Percentiles rank a stretch among this genome's conserved stretches.
These are phyloP conservation scores for Mizuhopecten yessoensis DNA, from an alignment of 1,140 invertebrate species.

Conservation along the genomic window DNA sequence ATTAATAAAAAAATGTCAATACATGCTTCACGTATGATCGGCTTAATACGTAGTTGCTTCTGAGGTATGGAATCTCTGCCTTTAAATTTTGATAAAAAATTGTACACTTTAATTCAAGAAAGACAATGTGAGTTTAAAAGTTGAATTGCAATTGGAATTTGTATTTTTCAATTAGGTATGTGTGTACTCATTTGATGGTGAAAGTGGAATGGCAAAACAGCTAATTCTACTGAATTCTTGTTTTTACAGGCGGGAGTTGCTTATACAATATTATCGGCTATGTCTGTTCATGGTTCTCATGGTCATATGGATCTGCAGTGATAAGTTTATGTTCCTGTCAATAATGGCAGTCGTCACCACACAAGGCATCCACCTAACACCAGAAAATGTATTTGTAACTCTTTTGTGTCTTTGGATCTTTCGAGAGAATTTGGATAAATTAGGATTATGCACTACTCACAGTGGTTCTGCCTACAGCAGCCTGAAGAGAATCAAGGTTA, in stretches of 20 bases:
- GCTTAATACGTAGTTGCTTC: too few species aligned
- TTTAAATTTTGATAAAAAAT: too few species aligned
- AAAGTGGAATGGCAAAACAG: too few species aligned
- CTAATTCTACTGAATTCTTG: background rate
- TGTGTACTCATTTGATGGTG: too few species aligned
- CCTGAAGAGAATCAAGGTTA: background rate
- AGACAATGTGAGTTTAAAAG: too few species aligned
- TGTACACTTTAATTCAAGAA: too few species aligned
- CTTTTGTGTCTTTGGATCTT: background rate
- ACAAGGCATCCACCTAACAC: background rate
- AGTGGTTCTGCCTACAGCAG: background rate
- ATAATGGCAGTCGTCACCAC: background rate
- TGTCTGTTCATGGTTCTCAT: background rate
- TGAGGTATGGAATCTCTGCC: too few species aligned
- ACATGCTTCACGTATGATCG: too few species aligned
- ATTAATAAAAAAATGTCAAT: too few species aligned
- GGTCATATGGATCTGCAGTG: background rate
- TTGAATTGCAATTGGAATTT: too few species aligned
- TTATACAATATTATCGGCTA: background rate
- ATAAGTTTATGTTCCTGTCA: slow-evolving; percentile 23
- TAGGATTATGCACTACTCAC: background rate
- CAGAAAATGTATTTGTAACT: background rate
- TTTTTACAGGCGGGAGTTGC: background rate
- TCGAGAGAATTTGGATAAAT: background rate
- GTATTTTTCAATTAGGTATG: too few species aligned